These are phyloP conservation scores for Lindbergichthys nudifrons DNA, from an alignment of 2,797 vertebrate genomes.

Conservation along the genomic window DNA sequence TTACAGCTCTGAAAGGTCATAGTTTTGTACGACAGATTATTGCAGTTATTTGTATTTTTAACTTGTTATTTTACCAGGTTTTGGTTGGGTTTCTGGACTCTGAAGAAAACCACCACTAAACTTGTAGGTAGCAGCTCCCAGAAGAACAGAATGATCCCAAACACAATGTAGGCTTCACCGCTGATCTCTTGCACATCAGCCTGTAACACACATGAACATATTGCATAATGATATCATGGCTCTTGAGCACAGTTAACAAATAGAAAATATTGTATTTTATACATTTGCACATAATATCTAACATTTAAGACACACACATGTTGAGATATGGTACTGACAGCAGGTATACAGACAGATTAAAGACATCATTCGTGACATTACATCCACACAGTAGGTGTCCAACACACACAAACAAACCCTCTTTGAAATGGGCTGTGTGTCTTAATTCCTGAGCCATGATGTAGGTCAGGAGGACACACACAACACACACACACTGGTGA, in stretches of 20 bases:
- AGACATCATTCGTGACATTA: slow-evolving; percentile 36
- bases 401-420: slow-evolving; percentile 3
- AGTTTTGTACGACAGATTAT: background rate
- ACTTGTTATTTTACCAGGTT: slow-evolving; percentile 87
- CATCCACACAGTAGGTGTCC: background rate
- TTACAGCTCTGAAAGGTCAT: background rate
- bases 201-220: slow-evolving; percentile 57
- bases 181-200: slow-evolving; percentile 86
- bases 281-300: no score
- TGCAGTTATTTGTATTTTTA: background rate
- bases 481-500: slow-evolving; percentile 21
- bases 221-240: background rate
- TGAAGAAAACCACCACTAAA: slow-evolving; percentile 93
- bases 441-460: slow-evolving; percentile 59
- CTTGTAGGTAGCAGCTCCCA: slow-evolving; percentile 96
- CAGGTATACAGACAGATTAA: slow-evolving; percentile 40
- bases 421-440: slow-evolving; percentile 40
- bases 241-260: background rate
- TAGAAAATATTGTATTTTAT: background rate
- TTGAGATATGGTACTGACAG: slow-evolving; percentile 14
- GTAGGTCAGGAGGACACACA: slow-evolving; percentile 68
- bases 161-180: slow-evolving; percentile 91
- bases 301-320: no score
- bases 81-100: slow-evolving; percentile 91
- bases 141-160: slow-evolving; percentile 93